Evolutionary conservation across 2,888 invertebrate genomes (phyloP).

Genomic region (Eudemis profundana): DNA sequence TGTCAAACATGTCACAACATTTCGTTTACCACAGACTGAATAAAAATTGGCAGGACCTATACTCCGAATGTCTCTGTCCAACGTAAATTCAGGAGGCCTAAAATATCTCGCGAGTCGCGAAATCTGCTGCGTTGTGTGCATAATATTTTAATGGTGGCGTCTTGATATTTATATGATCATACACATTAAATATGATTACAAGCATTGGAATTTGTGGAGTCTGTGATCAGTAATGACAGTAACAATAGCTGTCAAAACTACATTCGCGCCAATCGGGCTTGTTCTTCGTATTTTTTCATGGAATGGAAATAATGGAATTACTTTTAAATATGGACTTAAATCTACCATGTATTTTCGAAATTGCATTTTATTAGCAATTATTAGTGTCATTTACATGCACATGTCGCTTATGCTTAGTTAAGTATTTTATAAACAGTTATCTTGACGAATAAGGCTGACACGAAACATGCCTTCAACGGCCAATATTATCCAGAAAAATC

Average conservation of each 20-base stretch:
- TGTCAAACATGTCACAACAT: too few species aligned
- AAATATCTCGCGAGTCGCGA: too few species aligned
- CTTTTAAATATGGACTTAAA: neutral
- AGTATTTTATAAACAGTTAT: neutral
- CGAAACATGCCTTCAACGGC: conserved; percentile 29
- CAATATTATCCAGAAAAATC: conserved; percentile 5
- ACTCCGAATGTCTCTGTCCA: too few species aligned
- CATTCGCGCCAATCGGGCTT: conserved; percentile 7
- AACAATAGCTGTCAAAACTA: neutral
- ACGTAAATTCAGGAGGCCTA: too few species aligned
- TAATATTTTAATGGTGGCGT: neutral
- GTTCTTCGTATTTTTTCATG: neutral
- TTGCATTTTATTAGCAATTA: too few species aligned
- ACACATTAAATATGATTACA: too few species aligned
- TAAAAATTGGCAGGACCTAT: too few species aligned
- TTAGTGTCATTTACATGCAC: neutral
- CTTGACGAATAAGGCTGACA: neutral
- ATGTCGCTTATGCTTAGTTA: neutral
- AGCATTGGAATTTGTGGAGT: neutral
- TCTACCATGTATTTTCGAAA: neutral
- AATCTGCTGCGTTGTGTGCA: too few species aligned
- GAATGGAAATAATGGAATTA: neutral
- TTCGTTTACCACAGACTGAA: too few species aligned
- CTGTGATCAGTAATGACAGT: conserved; percentile 18
- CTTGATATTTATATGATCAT: neutral